These are phyloP conservation scores for Muscicapa adusta DNA, from an alignment of 2,113 vertebrate species.

Conservation along the genomic window DNA sequence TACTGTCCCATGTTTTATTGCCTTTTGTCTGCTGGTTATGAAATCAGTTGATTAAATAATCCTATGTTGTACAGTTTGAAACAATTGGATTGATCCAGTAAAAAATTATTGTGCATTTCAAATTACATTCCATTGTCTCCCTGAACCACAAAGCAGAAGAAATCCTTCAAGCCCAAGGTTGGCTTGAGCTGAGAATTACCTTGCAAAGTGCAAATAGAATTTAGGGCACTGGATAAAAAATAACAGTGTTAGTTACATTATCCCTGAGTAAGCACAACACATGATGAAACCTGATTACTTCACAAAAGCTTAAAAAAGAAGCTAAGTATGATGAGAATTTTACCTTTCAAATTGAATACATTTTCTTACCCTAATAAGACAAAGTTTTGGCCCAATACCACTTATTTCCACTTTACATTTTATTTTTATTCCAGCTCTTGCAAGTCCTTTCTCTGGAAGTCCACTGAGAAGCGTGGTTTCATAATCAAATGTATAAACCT, in stretches of 20 bases:
- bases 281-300: slow-evolving; percentile 64
- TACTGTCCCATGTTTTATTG: slow-evolving; percentile 17
- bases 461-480: slow-evolving; percentile 47
- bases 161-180: slow-evolving; percentile 63
- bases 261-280: slow-evolving; percentile 58
- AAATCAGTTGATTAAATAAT: slow-evolving; percentile 72
- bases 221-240: slow-evolving; percentile 57
- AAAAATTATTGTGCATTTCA: slow-evolving; percentile 64
- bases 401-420: slow-evolving; percentile 65
- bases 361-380: slow-evolving; percentile 69
- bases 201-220: slow-evolving; percentile 72
- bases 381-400: slow-evolving; percentile 55
- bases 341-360: slow-evolving; percentile 45
- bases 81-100: slow-evolving; percentile 68
- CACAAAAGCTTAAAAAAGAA: slow-evolving; percentile 39
- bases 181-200: slow-evolving; percentile 72
- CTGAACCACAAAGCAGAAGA: slow-evolving; percentile 69
- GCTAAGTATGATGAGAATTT: slow-evolving; percentile 44
- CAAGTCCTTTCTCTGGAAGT: slow-evolving; percentile 38
- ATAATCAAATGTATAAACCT: slow-evolving; percentile 55
- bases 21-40: slow-evolving; percentile 36
- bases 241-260: slow-evolving; percentile 56
- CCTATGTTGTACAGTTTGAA: slow-evolving; percentile 42
- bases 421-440: slow-evolving; percentile 62
- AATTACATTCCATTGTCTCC: slow-evolving; percentile 67